These are phyloP conservation scores for Ophthalmolycus amberensis DNA, from an alignment of 2,113 vertebrate genomes.

Conservation along the genomic window DNA sequence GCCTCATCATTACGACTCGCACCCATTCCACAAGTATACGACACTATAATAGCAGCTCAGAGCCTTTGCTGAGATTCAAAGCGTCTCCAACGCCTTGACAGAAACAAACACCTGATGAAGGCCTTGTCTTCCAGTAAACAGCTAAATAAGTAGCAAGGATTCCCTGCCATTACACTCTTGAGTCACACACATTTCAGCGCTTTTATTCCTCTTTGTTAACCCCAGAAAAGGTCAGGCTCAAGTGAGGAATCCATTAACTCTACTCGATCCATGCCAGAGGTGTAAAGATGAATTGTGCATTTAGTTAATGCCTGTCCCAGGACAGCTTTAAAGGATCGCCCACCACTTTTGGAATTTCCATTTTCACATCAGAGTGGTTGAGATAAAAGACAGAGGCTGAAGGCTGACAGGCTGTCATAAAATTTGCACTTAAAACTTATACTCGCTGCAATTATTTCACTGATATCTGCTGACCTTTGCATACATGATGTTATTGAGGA, in stretches of 20 bases:
- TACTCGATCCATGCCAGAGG: slow-evolving; percentile 8
- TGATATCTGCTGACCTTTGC: slow-evolving; percentile 24
- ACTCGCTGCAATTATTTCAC: slow-evolving; percentile 6
- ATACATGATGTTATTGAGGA: background rate
- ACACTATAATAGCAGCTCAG: slow-evolving; percentile 2
- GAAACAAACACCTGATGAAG: slow-evolving; percentile 35
- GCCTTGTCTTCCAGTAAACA: slow-evolving; percentile 11
- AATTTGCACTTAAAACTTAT: background rate
- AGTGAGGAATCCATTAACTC: slow-evolving; percentile 29
- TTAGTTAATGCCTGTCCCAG: slow-evolving; percentile 9
- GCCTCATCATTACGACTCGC: slow-evolving; percentile 17
- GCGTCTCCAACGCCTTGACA: background rate
- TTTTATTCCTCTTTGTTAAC: slow-evolving; percentile 7
- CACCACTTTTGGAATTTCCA: slow-evolving; percentile 18
- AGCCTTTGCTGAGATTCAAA: slow-evolving; percentile 42
- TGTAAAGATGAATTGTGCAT: slow-evolving; percentile 44
- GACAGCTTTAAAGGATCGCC: slow-evolving; percentile 15
- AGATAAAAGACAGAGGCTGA: slow-evolving; percentile 5
- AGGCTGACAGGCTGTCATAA: background rate
- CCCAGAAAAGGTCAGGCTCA: slow-evolving; percentile 25
- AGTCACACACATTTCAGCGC: background rate
- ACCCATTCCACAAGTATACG: slow-evolving; percentile 26
- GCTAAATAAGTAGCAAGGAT: background rate
- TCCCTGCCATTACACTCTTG: background rate
- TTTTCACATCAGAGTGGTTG: background rate